Conservation (phyloP, 2,113 vertebrate genomes). For the Oreochromis niloticus region DNA sequence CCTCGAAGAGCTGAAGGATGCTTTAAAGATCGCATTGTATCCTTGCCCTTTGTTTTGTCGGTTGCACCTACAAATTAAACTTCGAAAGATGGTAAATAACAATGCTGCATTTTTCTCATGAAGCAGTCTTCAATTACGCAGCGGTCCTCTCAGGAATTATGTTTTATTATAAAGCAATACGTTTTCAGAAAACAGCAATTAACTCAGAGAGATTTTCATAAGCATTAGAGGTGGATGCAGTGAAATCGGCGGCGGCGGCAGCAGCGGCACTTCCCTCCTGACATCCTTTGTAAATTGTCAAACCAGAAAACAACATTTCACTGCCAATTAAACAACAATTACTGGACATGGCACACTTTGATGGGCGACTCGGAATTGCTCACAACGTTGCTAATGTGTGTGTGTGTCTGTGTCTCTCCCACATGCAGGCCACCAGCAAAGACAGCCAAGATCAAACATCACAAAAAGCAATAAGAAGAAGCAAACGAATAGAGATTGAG, state of each 20-base stretch:
- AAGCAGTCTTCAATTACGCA: neutral
- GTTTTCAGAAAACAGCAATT: constrained; percentile 29
- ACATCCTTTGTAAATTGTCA: constrained; percentile 33
- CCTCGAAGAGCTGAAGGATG: neutral
- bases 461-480: neutral
- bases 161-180: neutral
- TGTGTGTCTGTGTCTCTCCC: neutral
- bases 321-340: constrained; percentile 67
- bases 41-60: neutral
- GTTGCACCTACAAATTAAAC: neutral
- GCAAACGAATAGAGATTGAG: neutral
- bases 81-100: neutral
- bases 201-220: constrained; percentile 6
- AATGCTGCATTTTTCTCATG: neutral
- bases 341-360: constrained; percentile 38
- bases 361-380: constrained; percentile 39
- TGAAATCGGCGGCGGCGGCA: neutral
- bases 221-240: neutral
- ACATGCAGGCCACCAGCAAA: neutral
- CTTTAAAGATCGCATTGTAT: neutral
- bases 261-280: neutral
- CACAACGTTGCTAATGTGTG: constrained; percentile 21
- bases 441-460: neutral
- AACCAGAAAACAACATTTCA: constrained; percentile 64
- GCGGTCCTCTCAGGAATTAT: neutral